Base-by-base conservation (phyloP, 2,113 vertebrate species). In the Dromiciops gliroides region DNA sequence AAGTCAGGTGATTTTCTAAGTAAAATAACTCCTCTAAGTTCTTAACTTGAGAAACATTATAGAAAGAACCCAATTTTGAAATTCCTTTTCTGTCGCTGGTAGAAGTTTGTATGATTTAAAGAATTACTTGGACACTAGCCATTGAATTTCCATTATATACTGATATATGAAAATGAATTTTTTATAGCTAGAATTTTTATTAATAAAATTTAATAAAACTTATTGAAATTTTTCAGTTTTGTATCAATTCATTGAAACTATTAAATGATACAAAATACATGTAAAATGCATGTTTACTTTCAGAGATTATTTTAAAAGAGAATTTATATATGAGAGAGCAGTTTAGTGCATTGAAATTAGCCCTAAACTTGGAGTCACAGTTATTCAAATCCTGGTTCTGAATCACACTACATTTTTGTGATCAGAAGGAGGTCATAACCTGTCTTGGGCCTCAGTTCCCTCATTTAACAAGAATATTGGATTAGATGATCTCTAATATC, bases 161-260 rank as follows among this genome's bases (percentile, higher is more conserved):
- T 53, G 92, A 60, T 50, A 11, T 48, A 90, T 89, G 49, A 94
- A 95, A 93, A 92, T 91, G 51, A 89, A 93, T 25, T 94, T 96
- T 93, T 94, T 90, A 22, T 83, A 16, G 16, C n/a, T 44, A 83
- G 3, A 67, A 37, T 83, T n/a, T 83, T 83, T 9, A 22, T 22
- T 44, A 83, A 44, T 44, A 44, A n/a, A 44, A 83, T 44, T 22
- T n/a, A 83, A 83, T 5, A 83, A 83, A 83, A 83, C 6, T 44
- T 75, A n/a, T 83, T 83, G 37, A 83, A 83, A 83, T 83, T 12
- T 67, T 67, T 67, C 4, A n/a, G 31, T 67, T n/a, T 37, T 16
- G 26, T 28, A 44, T 44, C 22, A 19, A 44, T 52, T 10, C 22
- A 28, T 91, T 24, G 26, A 28, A 67, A n/a, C 53, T 44, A 44